Percentiles rank a stretch among this genome's conserved stretches.
phyloP scores from a whole-genome alignment of 2,797 vertebrate genomes.

The Lepilemur ruficaudatus region DNA sequence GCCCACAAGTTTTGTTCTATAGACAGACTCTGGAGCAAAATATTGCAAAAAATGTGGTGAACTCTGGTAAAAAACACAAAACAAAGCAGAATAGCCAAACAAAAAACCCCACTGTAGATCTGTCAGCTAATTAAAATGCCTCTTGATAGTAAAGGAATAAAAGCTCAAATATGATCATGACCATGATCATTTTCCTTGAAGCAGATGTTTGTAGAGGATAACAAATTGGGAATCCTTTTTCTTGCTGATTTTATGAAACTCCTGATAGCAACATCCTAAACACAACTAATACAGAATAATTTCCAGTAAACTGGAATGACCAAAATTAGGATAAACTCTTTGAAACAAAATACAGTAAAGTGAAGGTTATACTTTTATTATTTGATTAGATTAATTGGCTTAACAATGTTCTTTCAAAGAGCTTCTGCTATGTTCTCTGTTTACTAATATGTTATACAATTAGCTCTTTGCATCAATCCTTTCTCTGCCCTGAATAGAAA shows the following conservation, averaged over 20 bases:
- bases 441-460: constrained; percentile 63
- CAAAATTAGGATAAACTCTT: constrained; percentile 92
- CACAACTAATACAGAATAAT: constrained; percentile 92
- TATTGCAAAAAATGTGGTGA: constrained; percentile 92
- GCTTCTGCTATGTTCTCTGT: constrained; percentile 68
- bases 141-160: constrained; percentile 91
- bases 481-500: constrained; percentile 61
- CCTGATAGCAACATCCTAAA: constrained; percentile 90
- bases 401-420: constrained; percentile 75
- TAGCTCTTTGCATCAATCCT: constrained; percentile 60
- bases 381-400: constrained; percentile 10
- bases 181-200: constrained; percentile 89
- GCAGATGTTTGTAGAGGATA: constrained; percentile 91
- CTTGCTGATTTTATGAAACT: constrained; percentile 92
- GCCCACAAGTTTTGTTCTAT: constrained; percentile 90
- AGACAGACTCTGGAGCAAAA: constrained; percentile 93
- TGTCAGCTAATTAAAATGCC: constrained; percentile 91
- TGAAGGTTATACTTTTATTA: constrained; percentile 81
- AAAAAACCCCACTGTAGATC: constrained; percentile 86
- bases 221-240: constrained; percentile 92
- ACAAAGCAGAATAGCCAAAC: constrained; percentile 32
- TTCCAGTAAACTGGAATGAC: constrained; percentile 89
- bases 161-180: constrained; percentile 93
- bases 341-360: constrained; percentile 95
- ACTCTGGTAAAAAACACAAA: constrained; percentile 90